Percentiles rank a stretch among this genome's conserved stretches.
phyloP scores from a whole-genome alignment of 2,797 vertebrate genomes.

The Somateria mollissima region DNA sequence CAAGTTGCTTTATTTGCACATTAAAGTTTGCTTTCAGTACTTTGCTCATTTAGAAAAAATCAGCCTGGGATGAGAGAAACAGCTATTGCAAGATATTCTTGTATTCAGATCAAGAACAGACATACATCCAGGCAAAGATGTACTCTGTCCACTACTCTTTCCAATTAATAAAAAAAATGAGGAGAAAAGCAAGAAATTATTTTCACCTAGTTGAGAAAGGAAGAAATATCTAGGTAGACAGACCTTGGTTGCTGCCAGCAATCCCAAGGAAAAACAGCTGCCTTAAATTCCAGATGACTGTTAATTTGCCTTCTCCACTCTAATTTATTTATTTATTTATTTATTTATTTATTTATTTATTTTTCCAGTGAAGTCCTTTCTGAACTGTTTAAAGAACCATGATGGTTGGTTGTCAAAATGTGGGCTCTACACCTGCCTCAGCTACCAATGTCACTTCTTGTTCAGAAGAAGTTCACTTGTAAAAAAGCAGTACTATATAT shows the following conservation, averaged over 20 bases:
- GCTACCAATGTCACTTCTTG: background rate
- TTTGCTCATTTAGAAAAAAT: background rate
- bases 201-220: background rate
- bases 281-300: background rate
- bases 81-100: background rate
- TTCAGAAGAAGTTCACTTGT: background rate
- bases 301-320: background rate
- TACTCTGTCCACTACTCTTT: background rate
- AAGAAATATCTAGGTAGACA: background rate
- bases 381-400: background rate
- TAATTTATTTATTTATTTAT: background rate
- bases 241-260: background rate
- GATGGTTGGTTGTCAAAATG: background rate
- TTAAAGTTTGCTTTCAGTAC: background rate
- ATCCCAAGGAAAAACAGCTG: background rate
- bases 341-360: background rate
- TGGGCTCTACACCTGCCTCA: background rate
- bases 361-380: background rate
- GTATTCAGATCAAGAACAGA: background rate
- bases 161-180: background rate
- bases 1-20: background rate
- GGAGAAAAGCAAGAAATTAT: background rate
- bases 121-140: background rate
- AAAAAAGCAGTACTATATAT: background rate
- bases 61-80: background rate